phyloP scores from a whole-genome alignment of 2,888 invertebrate species.

The Epistrophe eligans region DNA sequence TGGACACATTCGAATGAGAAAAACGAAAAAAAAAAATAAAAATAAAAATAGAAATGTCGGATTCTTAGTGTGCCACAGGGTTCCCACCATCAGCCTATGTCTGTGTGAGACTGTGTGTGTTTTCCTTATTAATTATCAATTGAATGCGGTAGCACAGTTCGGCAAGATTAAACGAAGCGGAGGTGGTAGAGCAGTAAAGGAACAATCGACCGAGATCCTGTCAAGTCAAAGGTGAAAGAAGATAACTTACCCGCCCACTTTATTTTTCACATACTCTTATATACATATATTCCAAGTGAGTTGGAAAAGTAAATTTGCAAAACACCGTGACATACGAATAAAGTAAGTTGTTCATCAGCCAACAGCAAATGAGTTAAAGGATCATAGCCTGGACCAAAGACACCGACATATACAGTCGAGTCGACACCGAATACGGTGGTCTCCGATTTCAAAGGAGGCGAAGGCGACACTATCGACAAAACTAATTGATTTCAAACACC shows the following conservation, averaged over 20 bases:
- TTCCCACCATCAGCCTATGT: slow-evolving; percentile 49
- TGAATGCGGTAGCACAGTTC: slow-evolving; percentile 79
- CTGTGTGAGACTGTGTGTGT: slow-evolving; percentile 39
- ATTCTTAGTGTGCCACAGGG: slow-evolving; percentile 1
- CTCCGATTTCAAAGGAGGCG: slow-evolving; percentile 77
- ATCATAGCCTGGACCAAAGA: slow-evolving; percentile 58
- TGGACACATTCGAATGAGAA: slow-evolving; percentile 75
- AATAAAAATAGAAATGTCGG: slow-evolving; percentile 42
- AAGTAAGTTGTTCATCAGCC: slow-evolving; percentile 69
- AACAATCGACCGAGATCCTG: slow-evolving; percentile 54
- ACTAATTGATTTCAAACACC: slow-evolving; percentile 84
- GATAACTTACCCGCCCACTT: slow-evolving; percentile 79
- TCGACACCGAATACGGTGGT: slow-evolving; percentile 54
- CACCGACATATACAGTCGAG: slow-evolving; percentile 19
- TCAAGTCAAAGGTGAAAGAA: slow-evolving; percentile 79
- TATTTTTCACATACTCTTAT: slow-evolving; percentile 50
- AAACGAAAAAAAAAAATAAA: slow-evolving; percentile 47
- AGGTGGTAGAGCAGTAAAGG: slow-evolving; percentile 73
- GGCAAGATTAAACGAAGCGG: slow-evolving; percentile 80
- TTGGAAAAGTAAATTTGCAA: slow-evolving; percentile 80
- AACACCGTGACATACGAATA: slow-evolving; percentile 77
- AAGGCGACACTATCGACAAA: slow-evolving; percentile 83
- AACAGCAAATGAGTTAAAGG: slow-evolving; percentile 62
- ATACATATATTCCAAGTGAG: slow-evolving; percentile 77
- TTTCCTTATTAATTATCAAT: slow-evolving; percentile 73